Evolutionary conservation across 2,113 vertebrate species (phyloP).

Genomic region (Antechinus flavipes): DNA sequence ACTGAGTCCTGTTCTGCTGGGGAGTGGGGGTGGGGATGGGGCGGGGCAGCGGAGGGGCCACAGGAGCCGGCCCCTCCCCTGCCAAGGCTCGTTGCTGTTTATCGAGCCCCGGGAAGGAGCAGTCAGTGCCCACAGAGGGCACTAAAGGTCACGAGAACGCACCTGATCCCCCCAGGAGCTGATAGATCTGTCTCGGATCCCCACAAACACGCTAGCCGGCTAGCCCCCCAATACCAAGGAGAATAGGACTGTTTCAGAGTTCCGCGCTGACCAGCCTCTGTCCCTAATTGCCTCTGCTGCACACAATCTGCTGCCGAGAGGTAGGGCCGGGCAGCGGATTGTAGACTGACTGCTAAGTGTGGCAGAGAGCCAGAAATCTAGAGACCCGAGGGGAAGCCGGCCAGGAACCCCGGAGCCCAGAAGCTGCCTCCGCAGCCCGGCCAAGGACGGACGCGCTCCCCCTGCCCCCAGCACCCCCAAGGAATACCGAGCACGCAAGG

Average conservation of each 20-base stretch:
- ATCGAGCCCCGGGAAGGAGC: neutral
- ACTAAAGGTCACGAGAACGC: constrained; percentile 54
- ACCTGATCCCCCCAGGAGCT: neutral
- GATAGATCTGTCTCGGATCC: neutral
- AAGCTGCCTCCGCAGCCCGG: neutral
- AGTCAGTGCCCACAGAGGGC: constrained; percentile 33
- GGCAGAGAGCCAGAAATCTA: constrained; percentile 43
- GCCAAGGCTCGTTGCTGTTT: constrained; percentile 51
- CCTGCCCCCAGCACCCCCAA: constrained; percentile 30
- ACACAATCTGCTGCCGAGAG: constrained; percentile 65
- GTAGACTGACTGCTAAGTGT: constrained; percentile 36
- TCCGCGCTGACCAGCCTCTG: constrained; percentile 74
- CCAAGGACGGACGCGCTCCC: neutral
- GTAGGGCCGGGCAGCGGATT: constrained; percentile 43
- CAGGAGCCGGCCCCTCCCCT: constrained; percentile 45
- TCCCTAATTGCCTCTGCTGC: constrained; percentile 64
- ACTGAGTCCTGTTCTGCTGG: constrained; percentile 70
- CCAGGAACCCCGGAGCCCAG: constrained; percentile 40
- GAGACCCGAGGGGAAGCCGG: constrained; percentile 39
- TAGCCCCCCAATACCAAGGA: constrained; percentile 64
- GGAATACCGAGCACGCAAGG: constrained; percentile 25
- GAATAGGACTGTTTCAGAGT: constrained; percentile 75
- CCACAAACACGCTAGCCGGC: constrained; percentile 45
- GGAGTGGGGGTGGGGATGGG: neutral
- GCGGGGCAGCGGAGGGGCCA: neutral